A percentile compares a stretch with the other conserved stretches of the same genome.
phyloP scores from a whole-genome alignment of 2,888 invertebrate species.

The Lottia gigantea region DNA sequence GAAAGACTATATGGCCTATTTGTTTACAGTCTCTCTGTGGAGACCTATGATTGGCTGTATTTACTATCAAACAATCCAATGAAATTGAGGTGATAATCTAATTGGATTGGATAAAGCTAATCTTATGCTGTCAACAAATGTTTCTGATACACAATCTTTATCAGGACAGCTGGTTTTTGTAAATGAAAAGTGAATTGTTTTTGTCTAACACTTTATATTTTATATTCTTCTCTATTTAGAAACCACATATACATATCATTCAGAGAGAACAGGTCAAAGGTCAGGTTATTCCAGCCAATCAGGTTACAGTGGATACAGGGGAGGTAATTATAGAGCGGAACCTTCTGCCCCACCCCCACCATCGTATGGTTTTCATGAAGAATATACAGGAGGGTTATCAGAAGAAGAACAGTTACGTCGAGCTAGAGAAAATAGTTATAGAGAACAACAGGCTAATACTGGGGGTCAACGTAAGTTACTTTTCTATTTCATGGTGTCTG shows the following conservation, averaged over 20 bases:
- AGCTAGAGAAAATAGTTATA: constrained; percentile 55
- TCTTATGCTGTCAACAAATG: too few relatives aligned
- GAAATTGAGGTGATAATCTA: too few relatives aligned
- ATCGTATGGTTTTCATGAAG: constrained; percentile 24
- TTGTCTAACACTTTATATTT: too few relatives aligned
- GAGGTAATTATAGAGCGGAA: background rate
- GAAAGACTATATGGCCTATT: too few relatives aligned
- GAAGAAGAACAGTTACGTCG: constrained; percentile 63
- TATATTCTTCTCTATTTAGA: background rate
- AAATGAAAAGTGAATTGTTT: too few relatives aligned
- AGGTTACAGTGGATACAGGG: constrained; percentile 5
- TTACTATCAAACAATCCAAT: too few relatives aligned
- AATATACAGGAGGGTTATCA: constrained; percentile 61
- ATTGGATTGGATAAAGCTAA: too few relatives aligned
- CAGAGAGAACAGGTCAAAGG: constrained; percentile 14
- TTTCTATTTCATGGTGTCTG: too few relatives aligned
- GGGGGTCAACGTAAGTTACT: constrained; percentile 14
- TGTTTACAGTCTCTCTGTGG: too few relatives aligned
- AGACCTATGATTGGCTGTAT: too few relatives aligned
- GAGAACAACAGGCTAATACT: constrained; percentile 13
- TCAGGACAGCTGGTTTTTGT: too few relatives aligned
- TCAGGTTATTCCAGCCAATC: constrained; percentile 15
- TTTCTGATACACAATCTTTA: too few relatives aligned
- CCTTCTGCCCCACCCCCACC: background rate
- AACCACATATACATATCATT: background rate